Base-by-base conservation (phyloP, 2,113 vertebrate genomes). In the Electrona antarctica region DNA sequence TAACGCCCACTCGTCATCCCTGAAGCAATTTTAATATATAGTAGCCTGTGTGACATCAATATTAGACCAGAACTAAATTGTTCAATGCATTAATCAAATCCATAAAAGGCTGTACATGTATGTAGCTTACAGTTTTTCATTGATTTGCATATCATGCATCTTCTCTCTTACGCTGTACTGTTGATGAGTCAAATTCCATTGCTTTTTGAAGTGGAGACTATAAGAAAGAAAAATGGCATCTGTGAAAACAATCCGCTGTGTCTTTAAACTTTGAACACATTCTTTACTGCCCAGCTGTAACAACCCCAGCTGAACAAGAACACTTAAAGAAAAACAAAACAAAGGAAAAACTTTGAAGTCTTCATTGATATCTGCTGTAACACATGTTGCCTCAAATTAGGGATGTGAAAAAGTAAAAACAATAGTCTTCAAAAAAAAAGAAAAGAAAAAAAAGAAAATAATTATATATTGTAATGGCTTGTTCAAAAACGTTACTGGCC, bases 181-280 rank as follows among this genome's bases (percentile, higher is more conserved):
- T 76, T 70, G 77, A 84, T 84, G 81, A 90, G 80, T 74, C 82
- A 88, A 92, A 84, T 92, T 89, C 81, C 84, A 46, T 85, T 89
- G 82, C 88, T 88, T 93, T 93, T 95, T 97, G 95, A 97, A 96
- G 95, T 96, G 83, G 72, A 92, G 90, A 90, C 90, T 69, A 67
- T 41, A 41, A 41, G 33, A 66, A 74, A 77, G 82, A 91, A 91
- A 92, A 84, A 83, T 93, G 83, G 93, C 96, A 97, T 96, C 96
- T 97, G 96, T 95, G 82, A 91, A 97, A 97, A 96, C 95, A 98
- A 93, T 89, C 92, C 90, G 93, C 85, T 95, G 94, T 95, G 91
- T 90, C 93, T 95, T 94, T 95, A 94, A 96, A 95, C 94, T 94
- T 91, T 93, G 92, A 94, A 91, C 91, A 89, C 93, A 94, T 95